These are phyloP conservation scores for Xanthia togata DNA, from an alignment of 2,888 invertebrate species.

Conservation along the genomic window DNA sequence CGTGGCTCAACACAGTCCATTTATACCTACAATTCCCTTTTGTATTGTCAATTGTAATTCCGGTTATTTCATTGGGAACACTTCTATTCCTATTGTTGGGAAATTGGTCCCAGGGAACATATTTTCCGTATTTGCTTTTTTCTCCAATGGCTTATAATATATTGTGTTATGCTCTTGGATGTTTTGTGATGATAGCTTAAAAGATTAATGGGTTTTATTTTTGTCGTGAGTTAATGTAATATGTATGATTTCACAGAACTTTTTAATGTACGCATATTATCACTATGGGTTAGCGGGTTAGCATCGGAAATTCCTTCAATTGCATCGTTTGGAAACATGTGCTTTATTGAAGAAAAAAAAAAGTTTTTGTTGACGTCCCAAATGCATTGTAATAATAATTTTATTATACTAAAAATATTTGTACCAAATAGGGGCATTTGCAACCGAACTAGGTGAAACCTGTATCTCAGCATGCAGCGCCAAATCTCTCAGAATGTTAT, in stretches of 20 bases:
- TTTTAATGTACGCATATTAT: not conserved
- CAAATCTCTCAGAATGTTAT: no score
- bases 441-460: no score
- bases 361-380: no score
- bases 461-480: no score
- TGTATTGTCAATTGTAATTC: conserved; percentile 17
- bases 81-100: conserved; percentile 7
- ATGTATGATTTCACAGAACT: not conserved
- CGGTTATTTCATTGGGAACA: conserved; percentile 14
- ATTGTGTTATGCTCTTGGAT: not conserved
- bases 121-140: conserved; percentile 1
- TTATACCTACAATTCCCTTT: not conserved
- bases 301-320: not conserved
- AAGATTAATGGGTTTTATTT: not conserved
- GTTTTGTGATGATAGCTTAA: not conserved
- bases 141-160: not conserved
- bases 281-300: not conserved
- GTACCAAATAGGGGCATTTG: no score
- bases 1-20: not conserved
- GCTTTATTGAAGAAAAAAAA: no score
- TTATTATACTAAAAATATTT: no score
- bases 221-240: not conserved
- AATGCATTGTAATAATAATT: no score
- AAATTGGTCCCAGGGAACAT: conserved; percentile 7
- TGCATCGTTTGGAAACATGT: not conserved